Evolutionary conservation across 2,888 invertebrate species (phyloP).

Genomic region (Myathropa florea): DNA sequence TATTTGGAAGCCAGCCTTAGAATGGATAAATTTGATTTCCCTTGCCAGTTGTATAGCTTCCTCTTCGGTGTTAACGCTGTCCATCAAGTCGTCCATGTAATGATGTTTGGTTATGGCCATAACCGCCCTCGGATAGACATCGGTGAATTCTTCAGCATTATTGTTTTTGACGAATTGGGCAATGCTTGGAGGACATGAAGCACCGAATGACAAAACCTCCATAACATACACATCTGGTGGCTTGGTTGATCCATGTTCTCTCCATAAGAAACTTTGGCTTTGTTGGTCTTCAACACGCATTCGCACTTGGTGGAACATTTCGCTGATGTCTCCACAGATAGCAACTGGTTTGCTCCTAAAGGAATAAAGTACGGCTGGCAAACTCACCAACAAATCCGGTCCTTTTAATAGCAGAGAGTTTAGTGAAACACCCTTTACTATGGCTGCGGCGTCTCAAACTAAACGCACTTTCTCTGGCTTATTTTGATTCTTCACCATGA

Average conservation of each 20-base stretch:
- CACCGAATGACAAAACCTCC: conserved; percentile 72
- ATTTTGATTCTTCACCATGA: conserved; percentile 72
- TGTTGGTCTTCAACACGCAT: conserved; percentile 68
- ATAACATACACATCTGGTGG: conserved; percentile 66
- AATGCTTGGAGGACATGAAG: conserved; percentile 70
- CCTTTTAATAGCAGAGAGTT: conserved; percentile 54
- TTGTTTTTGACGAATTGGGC: conserved; percentile 70
- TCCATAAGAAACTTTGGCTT: conserved; percentile 75
- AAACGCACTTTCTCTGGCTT: conserved; percentile 72
- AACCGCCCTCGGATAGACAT: conserved; percentile 49
- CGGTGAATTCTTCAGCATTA: conserved; percentile 53
- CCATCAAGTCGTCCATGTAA: conserved; percentile 70
- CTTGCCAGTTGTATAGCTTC: conserved; percentile 11
- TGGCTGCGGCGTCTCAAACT: conserved; percentile 75
- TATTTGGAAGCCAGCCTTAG: background rate
- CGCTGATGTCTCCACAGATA: conserved; percentile 71
- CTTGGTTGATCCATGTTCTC: conserved; percentile 34
- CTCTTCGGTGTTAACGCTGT: conserved; percentile 57
- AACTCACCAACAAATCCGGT: background rate
- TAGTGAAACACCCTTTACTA: conserved; percentile 66
- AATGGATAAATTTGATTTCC: background rate
- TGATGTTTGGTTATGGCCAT: conserved; percentile 54
- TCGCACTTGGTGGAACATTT: conserved; percentile 73
- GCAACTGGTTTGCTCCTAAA: background rate
- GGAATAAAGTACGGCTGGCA: background rate